Evolutionary conservation across 2,888 invertebrate genomes (phyloP).

Genomic region (Dicycla oo): DNA sequence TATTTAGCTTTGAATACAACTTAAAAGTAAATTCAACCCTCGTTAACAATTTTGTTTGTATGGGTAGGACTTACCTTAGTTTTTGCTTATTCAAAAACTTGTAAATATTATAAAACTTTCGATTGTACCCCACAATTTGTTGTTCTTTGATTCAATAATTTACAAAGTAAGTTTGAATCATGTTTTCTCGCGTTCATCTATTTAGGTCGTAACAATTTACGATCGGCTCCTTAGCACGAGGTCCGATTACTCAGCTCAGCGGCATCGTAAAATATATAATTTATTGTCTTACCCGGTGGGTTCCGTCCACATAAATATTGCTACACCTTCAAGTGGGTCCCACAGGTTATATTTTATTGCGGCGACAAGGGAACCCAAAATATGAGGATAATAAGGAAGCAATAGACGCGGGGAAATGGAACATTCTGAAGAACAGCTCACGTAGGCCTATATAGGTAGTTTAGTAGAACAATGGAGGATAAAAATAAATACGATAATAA

Average conservation of each 20-base stretch:
- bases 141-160: constrained; percentile 37
- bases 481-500: constrained; percentile 51
- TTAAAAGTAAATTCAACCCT: neutral
- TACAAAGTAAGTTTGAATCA: constrained; percentile 69
- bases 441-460: constrained; percentile 19
- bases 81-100: constrained; percentile 7
- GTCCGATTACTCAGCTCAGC: constrained; percentile 85
- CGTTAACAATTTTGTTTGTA: neutral
- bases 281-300: constrained; percentile 73
- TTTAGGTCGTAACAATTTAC: constrained; percentile 80
- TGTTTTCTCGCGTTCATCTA: constrained; percentile 72
- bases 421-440: constrained; percentile 42
- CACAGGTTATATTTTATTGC: constrained; percentile 79
- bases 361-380: constrained; percentile 63
- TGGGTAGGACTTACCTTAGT: neutral
- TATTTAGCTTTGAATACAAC: neutral
- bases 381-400: constrained; percentile 53
- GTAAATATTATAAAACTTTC: constrained; percentile 24
- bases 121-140: constrained; percentile 14
- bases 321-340: constrained; percentile 71
- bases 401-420: constrained; percentile 38
- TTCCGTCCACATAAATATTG: constrained; percentile 76
- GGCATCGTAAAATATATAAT: constrained; percentile 86
- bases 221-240: constrained; percentile 75
- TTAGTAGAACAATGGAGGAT: constrained; percentile 39